A percentile compares a stretch with the other conserved stretches of the same genome.
These are phyloP conservation scores for Zygaena filipendulae DNA, from an alignment of 2,888 invertebrate genomes.

Conservation along the genomic window DNA sequence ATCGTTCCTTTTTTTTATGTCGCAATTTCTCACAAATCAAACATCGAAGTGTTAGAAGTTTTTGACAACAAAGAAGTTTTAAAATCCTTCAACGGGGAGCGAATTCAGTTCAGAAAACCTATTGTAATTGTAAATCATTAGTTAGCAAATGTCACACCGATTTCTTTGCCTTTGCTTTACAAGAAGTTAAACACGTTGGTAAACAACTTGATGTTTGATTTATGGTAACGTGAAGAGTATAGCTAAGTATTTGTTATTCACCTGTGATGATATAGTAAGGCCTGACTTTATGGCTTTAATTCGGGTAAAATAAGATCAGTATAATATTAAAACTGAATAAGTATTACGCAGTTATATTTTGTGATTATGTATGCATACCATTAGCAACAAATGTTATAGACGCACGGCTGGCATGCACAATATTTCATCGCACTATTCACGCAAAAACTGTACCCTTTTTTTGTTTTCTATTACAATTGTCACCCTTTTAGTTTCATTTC, in stretches of 20 bases:
- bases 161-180: slow-evolving; percentile 41
- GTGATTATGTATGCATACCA: slow-evolving; percentile 20
- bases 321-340: too few species aligned
- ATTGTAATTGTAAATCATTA: slow-evolving; percentile 55
- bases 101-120: slow-evolving; percentile 28
- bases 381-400: slow-evolving; percentile 62
- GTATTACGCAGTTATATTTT: too few species aligned
- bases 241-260: too few species aligned
- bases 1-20: slow-evolving; percentile 53
- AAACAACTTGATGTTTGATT: slow-evolving; percentile 52
- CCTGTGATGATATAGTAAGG: too few species aligned
- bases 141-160: slow-evolving; percentile 51
- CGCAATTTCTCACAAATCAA: slow-evolving; percentile 64
- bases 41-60: slow-evolving; percentile 64
- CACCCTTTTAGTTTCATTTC: slow-evolving; percentile 66
- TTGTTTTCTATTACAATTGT: slow-evolving; percentile 65
- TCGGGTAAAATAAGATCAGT: too few species aligned
- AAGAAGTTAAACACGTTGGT: slow-evolving; percentile 51
- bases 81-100: slow-evolving; percentile 43
- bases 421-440: slow-evolving; percentile 54
- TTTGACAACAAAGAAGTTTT: slow-evolving; percentile 46
- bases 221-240: too few species aligned
- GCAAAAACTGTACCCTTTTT: slow-evolving; percentile 59
- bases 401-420: slow-evolving; percentile 63
- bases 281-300: too few species aligned